Evolutionary conservation across 2,888 invertebrate species (phyloP), one percentile per base, ranked within the genome.

Genomic region (Mimas tiliae): DNA sequence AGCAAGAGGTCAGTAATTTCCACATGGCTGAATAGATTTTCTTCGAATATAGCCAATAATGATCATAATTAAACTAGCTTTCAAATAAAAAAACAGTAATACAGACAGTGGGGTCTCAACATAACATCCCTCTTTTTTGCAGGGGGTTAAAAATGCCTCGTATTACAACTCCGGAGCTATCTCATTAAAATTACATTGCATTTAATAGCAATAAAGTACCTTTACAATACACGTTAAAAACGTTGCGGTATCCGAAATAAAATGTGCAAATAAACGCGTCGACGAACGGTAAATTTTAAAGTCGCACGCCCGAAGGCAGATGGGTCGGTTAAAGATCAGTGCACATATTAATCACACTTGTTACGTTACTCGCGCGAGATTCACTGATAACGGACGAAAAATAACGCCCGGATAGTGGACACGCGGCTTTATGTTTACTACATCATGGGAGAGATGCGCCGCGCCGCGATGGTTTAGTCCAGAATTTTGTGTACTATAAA

Each of bases 281-380:
- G 58, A 6, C 38, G 58, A 51, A 64, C 64, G 64, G 64, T 64
- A 64, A 34, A 64, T 64, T 50, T 64, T 27, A 51, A 64, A 48
- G 27, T 63, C 51, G 53, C 65, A 42, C 45, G 62, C 82, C 83
- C 72, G 69, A 73, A 81, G 88, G 86, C 86, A 83, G 85, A 85
- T 86, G 83, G 79, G 75, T 80, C 75, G 78, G 77, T 81, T 81
- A 76, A 80, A 77, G 81, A 81, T 82, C 81, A 72, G 76, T 71
- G 67, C 67, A 73, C 74, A 70, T 83, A 90, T 91, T 91, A 90
- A 91, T 92, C 91, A 91, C 87, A 80, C 87, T 85, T 89, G 90
- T 90, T 88, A 84, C 64, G 47, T 47, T 64, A 19, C 82, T 76
- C 77, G 70, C 74, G 70, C 69, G 74, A 88, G 92, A 92, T 92